These are phyloP conservation scores for Drosophila imparisetae DNA, from an alignment of 2,888 invertebrate species.

Conservation along the genomic window DNA sequence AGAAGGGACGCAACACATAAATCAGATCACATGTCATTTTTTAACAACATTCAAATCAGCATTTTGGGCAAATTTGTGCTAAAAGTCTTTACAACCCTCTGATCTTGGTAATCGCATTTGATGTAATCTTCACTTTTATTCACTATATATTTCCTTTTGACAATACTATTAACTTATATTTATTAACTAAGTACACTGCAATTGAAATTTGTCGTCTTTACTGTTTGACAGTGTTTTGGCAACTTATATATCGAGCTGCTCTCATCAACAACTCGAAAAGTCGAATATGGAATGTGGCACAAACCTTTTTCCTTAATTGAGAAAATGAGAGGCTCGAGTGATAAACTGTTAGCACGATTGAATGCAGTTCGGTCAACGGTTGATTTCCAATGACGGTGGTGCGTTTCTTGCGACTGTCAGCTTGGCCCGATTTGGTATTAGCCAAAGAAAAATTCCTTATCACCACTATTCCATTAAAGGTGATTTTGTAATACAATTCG, in stretches of 20 bases:
- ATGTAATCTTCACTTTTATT: background rate
- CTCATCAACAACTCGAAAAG: background rate
- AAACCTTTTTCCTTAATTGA: slow-evolving; percentile 73
- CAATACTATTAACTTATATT: too few species aligned
- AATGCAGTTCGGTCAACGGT: slow-evolving; percentile 64
- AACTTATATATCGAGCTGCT: slow-evolving; percentile 7
- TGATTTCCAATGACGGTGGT: slow-evolving; percentile 53
- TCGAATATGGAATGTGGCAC: slow-evolving; percentile 8
- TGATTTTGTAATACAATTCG: slow-evolving; percentile 71
- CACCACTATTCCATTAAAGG: slow-evolving; percentile 65
- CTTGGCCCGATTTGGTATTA: slow-evolving; percentile 63
- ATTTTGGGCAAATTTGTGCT: background rate
- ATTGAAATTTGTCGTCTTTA: background rate
- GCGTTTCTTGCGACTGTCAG: slow-evolving; percentile 21
- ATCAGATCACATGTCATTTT: slow-evolving; percentile 63
- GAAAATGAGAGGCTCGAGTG: slow-evolving; percentile 34
- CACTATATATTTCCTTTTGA: too few species aligned
- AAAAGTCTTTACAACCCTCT: background rate
- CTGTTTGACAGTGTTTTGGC: background rate
- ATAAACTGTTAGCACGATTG: slow-evolving; percentile 38
- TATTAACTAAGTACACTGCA: background rate
- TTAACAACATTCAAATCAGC: slow-evolving; percentile 8
- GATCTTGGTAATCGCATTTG: background rate
- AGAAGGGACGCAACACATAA: slow-evolving; percentile 39
- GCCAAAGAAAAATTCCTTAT: slow-evolving; percentile 61